phyloP scores from a whole-genome alignment of 2,797 vertebrate species.

The Hoplostethus atlanticus region DNA sequence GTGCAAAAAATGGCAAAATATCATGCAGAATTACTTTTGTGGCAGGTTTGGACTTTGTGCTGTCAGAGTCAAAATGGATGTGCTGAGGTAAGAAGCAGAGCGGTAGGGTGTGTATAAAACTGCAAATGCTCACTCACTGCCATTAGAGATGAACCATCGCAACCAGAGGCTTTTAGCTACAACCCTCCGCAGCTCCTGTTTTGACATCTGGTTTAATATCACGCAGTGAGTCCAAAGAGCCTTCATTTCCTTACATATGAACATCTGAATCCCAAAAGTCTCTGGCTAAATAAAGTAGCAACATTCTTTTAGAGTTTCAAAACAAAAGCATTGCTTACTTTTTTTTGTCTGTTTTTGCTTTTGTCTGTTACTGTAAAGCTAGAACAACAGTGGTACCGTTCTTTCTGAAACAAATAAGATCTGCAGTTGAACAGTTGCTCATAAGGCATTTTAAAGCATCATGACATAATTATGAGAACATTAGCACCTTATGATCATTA shows the following conservation, averaged over 20 bases:
- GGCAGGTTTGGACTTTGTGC: conserved; percentile 34
- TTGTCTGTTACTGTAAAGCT: not conserved
- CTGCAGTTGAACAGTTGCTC: not conserved
- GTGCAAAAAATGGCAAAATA: not conserved
- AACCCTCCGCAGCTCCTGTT: conserved; percentile 31
- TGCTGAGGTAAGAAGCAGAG: conserved; percentile 25
- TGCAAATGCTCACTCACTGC: conserved; percentile 24
- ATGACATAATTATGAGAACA: not conserved
- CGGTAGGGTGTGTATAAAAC: conserved; percentile 6
- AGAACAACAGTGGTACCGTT: not conserved
- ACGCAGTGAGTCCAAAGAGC: not conserved
- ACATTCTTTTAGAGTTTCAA: not conserved
- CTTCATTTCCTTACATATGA: conserved; percentile 2
- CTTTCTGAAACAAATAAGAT: not conserved
- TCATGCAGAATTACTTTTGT: conserved; percentile 30
- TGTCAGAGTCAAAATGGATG: conserved; percentile 49
- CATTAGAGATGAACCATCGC: conserved; percentile 22
- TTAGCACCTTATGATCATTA: not conserved
- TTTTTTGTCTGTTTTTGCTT: not conserved
- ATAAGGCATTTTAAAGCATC: not conserved
- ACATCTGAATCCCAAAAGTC: not conserved
- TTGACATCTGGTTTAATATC: conserved; percentile 24
- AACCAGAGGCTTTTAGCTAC: conserved; percentile 28
- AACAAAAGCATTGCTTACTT: too few species aligned
- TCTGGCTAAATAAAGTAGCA: not conserved